Evolutionary conservation across 2,888 invertebrate species (phyloP), one percentile per base, ranked within the genome.

Genomic region (Pristionchus exspectatus): DNA sequence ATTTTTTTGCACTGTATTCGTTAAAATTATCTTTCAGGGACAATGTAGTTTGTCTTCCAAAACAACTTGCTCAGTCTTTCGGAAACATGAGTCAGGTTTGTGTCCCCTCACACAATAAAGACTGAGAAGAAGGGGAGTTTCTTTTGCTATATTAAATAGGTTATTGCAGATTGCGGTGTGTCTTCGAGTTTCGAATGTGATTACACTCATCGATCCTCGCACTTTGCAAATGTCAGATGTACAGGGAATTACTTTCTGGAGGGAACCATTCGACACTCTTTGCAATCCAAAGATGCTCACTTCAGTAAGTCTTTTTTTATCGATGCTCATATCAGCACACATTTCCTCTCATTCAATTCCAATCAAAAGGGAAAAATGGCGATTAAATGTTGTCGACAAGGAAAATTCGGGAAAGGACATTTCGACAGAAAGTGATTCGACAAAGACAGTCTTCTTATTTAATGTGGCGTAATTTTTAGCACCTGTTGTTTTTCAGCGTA

Each of bases 121-220:
- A 59, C 59, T 12, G 66, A 66, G 66, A 59, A 59, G n/a, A 21
- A 24, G n/a, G 14, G 14, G 66, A 66, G 21, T 24, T 21, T 66
- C 2, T 14, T 18, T 66, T n/a, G 66, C 24, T 24, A 7, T 66
- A 14, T 10, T 27, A 63, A 69, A 27, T 69, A n/a, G 27, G 30
- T 14, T 63, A 2, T n/a, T 69, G 21, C n/a, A 98, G 16, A 96
- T 99, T 90, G 98, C 98, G 95, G 96, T 99, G 88, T 97, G 98
- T 18, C 96, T 97, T 92, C 97, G 98, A 95, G 98, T 99, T 0
- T 97, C 98, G 0, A 98, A 97, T 95, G 96, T 97, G 44, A 96
- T 99, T 91, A 98, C 98, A 95, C 96, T 99, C 77, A 98, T 99
- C 94, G 98, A 99, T 96, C 98, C 98, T 2, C 93, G 93, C 90